Evolutionary conservation across 2,888 invertebrate genomes (phyloP), one percentile per base, ranked within the genome.

Genomic region (Exephanes ischioxanthus): DNA sequence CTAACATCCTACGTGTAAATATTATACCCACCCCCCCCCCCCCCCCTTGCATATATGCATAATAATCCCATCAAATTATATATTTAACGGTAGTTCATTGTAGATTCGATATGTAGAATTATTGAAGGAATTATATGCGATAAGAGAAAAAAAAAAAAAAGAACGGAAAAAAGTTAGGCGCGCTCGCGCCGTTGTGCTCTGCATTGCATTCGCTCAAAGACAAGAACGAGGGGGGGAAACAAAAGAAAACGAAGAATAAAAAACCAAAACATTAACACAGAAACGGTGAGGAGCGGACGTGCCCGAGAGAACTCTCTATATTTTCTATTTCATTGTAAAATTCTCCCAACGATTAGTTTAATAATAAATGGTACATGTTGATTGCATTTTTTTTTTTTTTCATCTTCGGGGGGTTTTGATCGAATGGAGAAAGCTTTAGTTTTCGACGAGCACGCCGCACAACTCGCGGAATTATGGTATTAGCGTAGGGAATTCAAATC

Each of bases 321-420:
- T 90, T 91, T 92, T 91, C 90, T 91, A 91, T 91, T 89, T 90
- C 87, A 90, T 88, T 91, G 90, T 91, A 90, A 89, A 90, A 90
- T 61, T 89, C 45, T 83, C 88, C 86, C 88, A 82, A 88, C 90
- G 87, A 89, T 90, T 90, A 90, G 86, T 61, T 61, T 90, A 90
- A 81, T 89, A 90, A 91, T 90, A 90, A 91, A 90, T 84, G 87
- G 78, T 89, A 90, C 83, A 87, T 89, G 90, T 89, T 91, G 86
- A 89, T 19, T 41, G 37, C 30, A 63, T 75, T 51, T 41, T 53
- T 67, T 67, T 53, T 77, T 51, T 41, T 53, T 67, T 67, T 53
- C 77, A 3, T 72, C 58, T 72, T 84, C 73, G 86, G 85, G 86
- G 86, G 16, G 33, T 88, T 90, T 86, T 83, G 86, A 87, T 88